phyloP scores from a whole-genome alignment of 2,113 vertebrate species.

The Sterna hirundo region DNA sequence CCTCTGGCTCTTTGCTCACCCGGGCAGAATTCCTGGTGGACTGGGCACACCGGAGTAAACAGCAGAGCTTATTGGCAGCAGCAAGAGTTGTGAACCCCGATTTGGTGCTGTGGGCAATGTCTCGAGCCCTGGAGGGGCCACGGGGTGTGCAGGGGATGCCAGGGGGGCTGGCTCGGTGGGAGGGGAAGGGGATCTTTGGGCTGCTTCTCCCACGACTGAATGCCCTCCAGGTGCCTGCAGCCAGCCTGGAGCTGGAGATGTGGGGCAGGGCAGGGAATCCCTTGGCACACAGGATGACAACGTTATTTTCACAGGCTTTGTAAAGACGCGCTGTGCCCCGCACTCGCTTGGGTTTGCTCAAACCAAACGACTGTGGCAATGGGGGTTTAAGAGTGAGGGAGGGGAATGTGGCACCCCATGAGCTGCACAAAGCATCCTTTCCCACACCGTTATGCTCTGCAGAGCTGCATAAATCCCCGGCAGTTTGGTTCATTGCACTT shows the following conservation, averaged over 20 bases:
- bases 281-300: fast-evolving
- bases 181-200: background rate
- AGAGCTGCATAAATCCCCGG: background rate
- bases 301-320: background rate
- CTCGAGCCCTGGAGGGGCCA: background rate
- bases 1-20: background rate
- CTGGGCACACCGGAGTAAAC: background rate
- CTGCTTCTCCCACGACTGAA: background rate
- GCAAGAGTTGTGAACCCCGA: background rate
- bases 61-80: background rate
- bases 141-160: background rate
- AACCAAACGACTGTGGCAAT: background rate
- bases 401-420: background rate
- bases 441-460: background rate
- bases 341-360: fast-evolving
- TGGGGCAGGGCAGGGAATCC: background rate
- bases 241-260: background rate
- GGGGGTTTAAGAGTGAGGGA: background rate
- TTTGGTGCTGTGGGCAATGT: background rate
- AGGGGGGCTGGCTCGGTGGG: fast-evolving
- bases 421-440: background rate
- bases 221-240: fast-evolving
- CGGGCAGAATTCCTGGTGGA: background rate
- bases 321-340: fast-evolving
- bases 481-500: background rate